Percentiles rank a stretch among this genome's conserved stretches.
These are phyloP conservation scores for Ernsta delagoae DNA, from an alignment of 2,888 invertebrate species.

Conservation along the genomic window DNA sequence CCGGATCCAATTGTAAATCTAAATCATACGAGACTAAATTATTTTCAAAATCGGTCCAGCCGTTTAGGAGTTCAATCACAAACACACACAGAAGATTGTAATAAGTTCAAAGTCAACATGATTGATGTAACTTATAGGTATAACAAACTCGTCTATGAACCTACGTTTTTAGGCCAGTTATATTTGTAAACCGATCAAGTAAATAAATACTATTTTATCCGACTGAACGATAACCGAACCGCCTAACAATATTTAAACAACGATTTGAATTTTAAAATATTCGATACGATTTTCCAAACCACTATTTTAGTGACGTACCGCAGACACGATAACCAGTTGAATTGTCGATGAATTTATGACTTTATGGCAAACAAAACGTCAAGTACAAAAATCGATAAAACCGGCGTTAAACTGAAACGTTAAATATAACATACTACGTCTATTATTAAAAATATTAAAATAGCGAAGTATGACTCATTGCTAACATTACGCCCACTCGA, in stretches of 20 bases:
- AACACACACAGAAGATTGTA: too few species aligned
- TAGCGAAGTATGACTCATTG: constrained; percentile 13
- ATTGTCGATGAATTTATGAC: constrained; percentile 22
- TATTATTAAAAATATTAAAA: constrained; percentile 27
- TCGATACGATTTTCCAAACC: too few species aligned
- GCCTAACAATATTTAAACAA: constrained; percentile 6
- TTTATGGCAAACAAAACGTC: constrained; percentile 13
- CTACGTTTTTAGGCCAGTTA: constrained; percentile 25
- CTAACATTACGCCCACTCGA: background rate
- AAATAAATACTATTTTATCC: constrained; percentile 32
- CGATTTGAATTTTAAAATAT: background rate
- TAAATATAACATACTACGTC: background rate
- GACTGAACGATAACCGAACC: constrained; percentile 21
- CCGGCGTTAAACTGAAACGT: background rate
- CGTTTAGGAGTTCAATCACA: too few species aligned
- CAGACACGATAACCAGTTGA: constrained; percentile 4
- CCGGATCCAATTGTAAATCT: too few species aligned
- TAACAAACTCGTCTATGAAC: background rate
- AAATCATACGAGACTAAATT: too few species aligned
- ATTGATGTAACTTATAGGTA: too few species aligned
- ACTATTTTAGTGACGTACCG: constrained; percentile 11
- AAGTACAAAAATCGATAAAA: constrained; percentile 22
- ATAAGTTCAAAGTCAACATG: too few species aligned
- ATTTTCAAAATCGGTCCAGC: too few species aligned
- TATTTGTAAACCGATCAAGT: constrained; percentile 29